Evolutionary conservation across 2,113 vertebrate genomes (phyloP).

Genomic region (Syngnathus floridae): DNA sequence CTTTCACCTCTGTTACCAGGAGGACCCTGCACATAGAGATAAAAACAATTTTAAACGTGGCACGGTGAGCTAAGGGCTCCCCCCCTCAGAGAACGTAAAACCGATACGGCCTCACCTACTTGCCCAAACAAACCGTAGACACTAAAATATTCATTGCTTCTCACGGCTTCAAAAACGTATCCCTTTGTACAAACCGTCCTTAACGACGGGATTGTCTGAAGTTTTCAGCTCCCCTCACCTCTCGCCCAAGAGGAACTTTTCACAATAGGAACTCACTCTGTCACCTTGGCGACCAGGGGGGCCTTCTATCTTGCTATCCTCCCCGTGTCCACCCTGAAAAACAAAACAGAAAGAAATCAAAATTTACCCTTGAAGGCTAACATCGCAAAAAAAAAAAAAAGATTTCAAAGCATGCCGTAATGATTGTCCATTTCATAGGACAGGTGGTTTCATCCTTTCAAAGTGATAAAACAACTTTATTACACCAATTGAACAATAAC

Average conservation of each 20-base stretch:
- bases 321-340: slow-evolving; percentile 87
- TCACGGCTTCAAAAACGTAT: background rate
- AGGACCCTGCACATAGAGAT: slow-evolving; percentile 70
- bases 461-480: slow-evolving; percentile 40
- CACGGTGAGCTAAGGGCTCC: background rate
- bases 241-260: background rate
- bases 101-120: background rate
- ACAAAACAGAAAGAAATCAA: background rate
- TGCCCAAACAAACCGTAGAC: background rate
- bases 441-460: slow-evolving; percentile 30
- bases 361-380: background rate
- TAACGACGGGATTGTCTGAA: background rate
- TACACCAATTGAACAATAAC: slow-evolving; percentile 41
- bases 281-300: slow-evolving; percentile 84
- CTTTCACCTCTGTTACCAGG: slow-evolving; percentile 81
- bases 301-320: slow-evolving; percentile 85
- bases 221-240: background rate
- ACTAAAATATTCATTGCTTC: background rate
- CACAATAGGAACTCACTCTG: slow-evolving; percentile 77
- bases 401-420: slow-evolving; percentile 21
- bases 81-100: background rate
- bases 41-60: slow-evolving; percentile 1
- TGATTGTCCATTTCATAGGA: slow-evolving; percentile 13
- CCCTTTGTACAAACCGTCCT: background rate
- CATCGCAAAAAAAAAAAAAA: slow-evolving; percentile 11